Evolutionary conservation across 2,888 invertebrate species (phyloP).

Genomic region (Tanypteryx hageni): DNA sequence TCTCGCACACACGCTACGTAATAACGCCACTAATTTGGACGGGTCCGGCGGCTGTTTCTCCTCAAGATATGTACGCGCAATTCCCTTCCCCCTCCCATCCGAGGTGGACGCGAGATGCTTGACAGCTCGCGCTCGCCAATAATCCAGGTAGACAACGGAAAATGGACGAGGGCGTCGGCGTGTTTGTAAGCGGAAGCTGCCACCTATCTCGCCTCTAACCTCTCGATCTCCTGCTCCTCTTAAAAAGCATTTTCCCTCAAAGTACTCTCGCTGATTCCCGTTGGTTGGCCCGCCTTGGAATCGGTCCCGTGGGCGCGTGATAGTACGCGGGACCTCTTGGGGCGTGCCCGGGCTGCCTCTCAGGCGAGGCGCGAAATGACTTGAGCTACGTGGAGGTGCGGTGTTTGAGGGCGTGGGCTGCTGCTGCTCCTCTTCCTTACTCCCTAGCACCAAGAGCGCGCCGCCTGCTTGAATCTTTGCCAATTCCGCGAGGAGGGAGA

Average conservation of each 20-base stretch:
- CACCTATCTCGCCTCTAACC: not conserved
- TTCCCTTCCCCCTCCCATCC: too few species aligned
- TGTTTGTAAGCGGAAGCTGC: not conserved
- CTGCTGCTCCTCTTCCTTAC: too few species aligned
- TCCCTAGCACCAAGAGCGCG: slow-evolving; percentile 16
- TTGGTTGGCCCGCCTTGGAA: slow-evolving; percentile 28
- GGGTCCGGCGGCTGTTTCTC: not conserved
- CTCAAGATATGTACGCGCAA: too few species aligned
- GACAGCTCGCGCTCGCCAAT: not conserved
- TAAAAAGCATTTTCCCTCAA: not conserved
- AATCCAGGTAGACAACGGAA: not conserved
- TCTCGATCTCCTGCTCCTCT: not conserved
- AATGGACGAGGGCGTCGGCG: not conserved
- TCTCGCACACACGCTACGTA: not conserved
- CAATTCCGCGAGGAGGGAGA: not conserved
- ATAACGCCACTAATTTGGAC: not conserved
- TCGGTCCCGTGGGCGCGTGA: slow-evolving; percentile 8
- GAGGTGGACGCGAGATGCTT: not conserved
- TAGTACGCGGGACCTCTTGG: not conserved
- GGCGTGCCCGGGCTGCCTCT: not conserved
- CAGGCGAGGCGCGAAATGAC: not conserved
- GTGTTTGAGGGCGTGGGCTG: not conserved
- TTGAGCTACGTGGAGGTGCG: not conserved
- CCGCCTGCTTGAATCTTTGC: not conserved
- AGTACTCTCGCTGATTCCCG: slow-evolving; percentile 15